phyloP scores from a whole-genome alignment of 1,140 invertebrate genomes.

The Drosophila subpulchrella region DNA sequence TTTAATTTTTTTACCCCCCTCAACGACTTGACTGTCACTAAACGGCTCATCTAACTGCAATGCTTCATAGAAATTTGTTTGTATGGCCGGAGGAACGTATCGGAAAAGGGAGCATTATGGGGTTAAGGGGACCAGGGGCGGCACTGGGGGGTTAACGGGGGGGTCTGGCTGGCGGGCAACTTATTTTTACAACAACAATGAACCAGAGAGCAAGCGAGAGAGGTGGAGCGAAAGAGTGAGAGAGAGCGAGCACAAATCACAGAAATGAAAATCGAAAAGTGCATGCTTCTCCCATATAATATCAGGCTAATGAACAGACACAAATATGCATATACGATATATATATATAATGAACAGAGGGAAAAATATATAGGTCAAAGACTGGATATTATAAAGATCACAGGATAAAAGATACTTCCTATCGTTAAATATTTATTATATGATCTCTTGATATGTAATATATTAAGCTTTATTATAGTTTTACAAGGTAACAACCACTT shows the following conservation, averaged over 20 bases:
- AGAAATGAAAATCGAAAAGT: slow-evolving; percentile 81
- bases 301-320: slow-evolving; percentile 38
- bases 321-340: slow-evolving; percentile 14
- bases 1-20: slow-evolving; percentile 12
- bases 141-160: not conserved
- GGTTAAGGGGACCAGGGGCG: slow-evolving; percentile 1
- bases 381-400: not conserved
- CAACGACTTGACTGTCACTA: slow-evolving; percentile 79
- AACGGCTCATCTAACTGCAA: slow-evolving; percentile 84
- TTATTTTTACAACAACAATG: slow-evolving; percentile 81
- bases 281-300: slow-evolving; percentile 60
- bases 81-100: slow-evolving; percentile 42
- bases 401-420: not conserved
- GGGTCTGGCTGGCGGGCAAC: slow-evolving; percentile 47
- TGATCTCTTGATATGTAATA: too few species aligned
- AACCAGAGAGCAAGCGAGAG: slow-evolving; percentile 20
- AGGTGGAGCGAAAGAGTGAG: not conserved
- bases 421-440: too few species aligned
- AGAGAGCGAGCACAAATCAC: slow-evolving; percentile 54
- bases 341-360: not conserved
- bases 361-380: not conserved
- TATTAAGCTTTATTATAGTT: too few species aligned
- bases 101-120: slow-evolving; percentile 20
- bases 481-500: too few species aligned
- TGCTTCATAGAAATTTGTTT: slow-evolving; percentile 83